Base-by-base conservation (phyloP, 2,888 invertebrate genomes). In the Diaphora mendica region DNA sequence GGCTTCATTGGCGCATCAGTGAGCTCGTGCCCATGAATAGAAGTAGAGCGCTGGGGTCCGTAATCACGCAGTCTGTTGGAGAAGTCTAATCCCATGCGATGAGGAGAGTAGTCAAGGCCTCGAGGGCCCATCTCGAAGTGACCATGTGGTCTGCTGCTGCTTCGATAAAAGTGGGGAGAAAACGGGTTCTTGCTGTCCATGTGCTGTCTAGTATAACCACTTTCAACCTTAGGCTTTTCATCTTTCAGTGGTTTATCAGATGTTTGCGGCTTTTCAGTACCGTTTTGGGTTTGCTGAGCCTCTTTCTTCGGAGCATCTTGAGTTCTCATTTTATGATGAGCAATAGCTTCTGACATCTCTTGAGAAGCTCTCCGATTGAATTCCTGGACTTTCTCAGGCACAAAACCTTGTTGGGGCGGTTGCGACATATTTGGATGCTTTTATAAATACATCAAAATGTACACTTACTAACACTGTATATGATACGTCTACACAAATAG, bases 51-150 rank as follows among this genome's bases (percentile, higher is more conserved):
- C 76, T 95, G 96, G 3, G 95, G 95, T 0, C 93, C 94, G 68
- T 93, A 94, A 68, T 95, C 95, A 3, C 95, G 86, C 73, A 94
- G 84, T 15, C 96, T 88, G 76, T 92, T 93, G 23, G 94, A 91
- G 62, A 93, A 93, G 68, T 96, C 95, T 66, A 92, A 80, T 5
- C 92, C 93, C 91, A 93, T 91, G 13, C 96, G 89, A 64, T 96
- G 96, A 0, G 96, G 96, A 0, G 96, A 96, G 80, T 94, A 95
- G 83, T 96, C 96, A 51, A 96, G 75, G 0, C 95, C 96, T 0
- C 96, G 91, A 0, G 96, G 94, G 7, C 95, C 96, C 95, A 96
- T 95, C 84, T 96, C 96, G 75, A 96, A 96, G 81, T 96, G 95
- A 0, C 95, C 95, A 69, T 95, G 94, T 2, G 92, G 88, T 26